phyloP scores from a whole-genome alignment of 1,140 invertebrate species.

The Trachymyrmex cornetzi region DNA sequence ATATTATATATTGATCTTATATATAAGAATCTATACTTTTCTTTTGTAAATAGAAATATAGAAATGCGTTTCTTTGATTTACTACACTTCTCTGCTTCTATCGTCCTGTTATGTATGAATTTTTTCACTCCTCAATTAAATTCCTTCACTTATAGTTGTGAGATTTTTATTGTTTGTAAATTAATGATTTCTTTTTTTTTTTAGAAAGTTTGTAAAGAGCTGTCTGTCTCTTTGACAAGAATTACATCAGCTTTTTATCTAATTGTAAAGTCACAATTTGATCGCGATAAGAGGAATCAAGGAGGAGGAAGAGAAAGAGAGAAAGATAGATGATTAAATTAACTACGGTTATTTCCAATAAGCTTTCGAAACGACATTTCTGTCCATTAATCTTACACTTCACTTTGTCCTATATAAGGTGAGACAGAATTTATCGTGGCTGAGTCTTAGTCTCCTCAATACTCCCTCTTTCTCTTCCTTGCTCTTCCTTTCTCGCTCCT shows the following conservation, averaged over 20 bases:
- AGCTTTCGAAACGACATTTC: conserved; percentile 19
- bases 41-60: conserved; percentile 55
- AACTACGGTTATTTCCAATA: conserved; percentile 12
- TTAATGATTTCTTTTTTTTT: not conserved
- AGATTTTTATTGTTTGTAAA: not conserved
- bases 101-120: not conserved
- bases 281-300: not conserved
- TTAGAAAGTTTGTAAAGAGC: not conserved
- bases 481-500: conserved; percentile 30
- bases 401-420: conserved; percentile 27
- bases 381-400: conserved; percentile 26
- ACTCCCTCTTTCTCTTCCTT: not conserved
- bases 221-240: not conserved
- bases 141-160: not conserved
- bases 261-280: not conserved
- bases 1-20: no score
- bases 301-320: not conserved
- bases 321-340: conserved; percentile 17
- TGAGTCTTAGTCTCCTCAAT: not conserved
- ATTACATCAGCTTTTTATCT: not conserved
- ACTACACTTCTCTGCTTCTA: not conserved
- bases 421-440: conserved; percentile 28
- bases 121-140: not conserved
- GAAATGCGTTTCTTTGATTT: not conserved
- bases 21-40: not conserved